phyloP scores from a whole-genome alignment of 2,888 invertebrate species.

The Coremacera marginata region DNA sequence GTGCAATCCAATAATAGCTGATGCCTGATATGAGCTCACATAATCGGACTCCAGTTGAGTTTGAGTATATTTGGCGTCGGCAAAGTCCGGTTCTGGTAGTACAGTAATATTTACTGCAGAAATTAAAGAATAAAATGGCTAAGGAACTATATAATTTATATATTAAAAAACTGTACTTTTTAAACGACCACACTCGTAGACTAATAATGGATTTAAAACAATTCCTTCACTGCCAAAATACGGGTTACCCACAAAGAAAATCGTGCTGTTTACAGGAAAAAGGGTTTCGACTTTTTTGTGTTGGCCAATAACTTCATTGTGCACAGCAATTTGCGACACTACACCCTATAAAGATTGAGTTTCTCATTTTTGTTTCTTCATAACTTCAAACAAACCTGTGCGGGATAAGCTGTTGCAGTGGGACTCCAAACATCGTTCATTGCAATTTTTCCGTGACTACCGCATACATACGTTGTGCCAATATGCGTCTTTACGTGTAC shows the following conservation, averaged over 20 bases:
- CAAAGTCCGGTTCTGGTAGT: slow-evolving; percentile 60
- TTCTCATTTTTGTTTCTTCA: background rate
- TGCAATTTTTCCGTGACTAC: slow-evolving; percentile 74
- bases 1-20: slow-evolving; percentile 73
- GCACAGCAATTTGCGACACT: slow-evolving; percentile 56
- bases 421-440: slow-evolving; percentile 81
- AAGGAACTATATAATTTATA: background rate
- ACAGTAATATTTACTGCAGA: slow-evolving; percentile 62
- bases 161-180: slow-evolving; percentile 53
- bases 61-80: slow-evolving; percentile 54
- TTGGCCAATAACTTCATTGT: slow-evolving; percentile 64
- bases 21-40: slow-evolving; percentile 56
- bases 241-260: slow-evolving; percentile 84
- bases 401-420: slow-evolving; percentile 75
- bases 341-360: slow-evolving; percentile 71
- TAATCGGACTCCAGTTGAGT: slow-evolving; percentile 55
- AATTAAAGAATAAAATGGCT: background rate
- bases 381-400: slow-evolving; percentile 50
- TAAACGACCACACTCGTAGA: slow-evolving; percentile 63
- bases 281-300: slow-evolving; percentile 71
- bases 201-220: slow-evolving; percentile 71
- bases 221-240: slow-evolving; percentile 86
- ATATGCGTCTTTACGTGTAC: slow-evolving; percentile 80
- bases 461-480: slow-evolving; percentile 76
- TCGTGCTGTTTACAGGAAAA: slow-evolving; percentile 76